Conservation (phyloP, 2,113 vertebrate genomes). For the Trogon surrucura region DNA sequence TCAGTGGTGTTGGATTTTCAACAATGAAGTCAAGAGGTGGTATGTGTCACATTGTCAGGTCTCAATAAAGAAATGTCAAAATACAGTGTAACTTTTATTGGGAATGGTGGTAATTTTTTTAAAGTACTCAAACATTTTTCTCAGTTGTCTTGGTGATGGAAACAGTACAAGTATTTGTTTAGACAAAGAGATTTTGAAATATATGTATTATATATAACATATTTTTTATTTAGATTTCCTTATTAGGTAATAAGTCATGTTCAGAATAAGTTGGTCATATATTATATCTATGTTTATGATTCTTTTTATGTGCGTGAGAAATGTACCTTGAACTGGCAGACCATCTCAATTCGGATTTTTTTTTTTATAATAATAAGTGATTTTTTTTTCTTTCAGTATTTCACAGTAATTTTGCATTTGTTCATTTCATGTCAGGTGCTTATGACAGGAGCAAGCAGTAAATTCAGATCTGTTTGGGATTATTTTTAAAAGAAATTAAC, state of each 20-base stretch:
- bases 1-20: not conserved
- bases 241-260: not conserved
- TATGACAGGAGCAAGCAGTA: not conserved
- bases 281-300: not conserved
- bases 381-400: not conserved
- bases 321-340: not conserved
- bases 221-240: not conserved
- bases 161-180: not conserved
- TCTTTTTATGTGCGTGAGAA: not conserved
- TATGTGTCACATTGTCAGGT: not conserved
- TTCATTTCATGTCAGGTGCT: slow-evolving; percentile 3
- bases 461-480: not conserved
- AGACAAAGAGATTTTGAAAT: not conserved
- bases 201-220: not conserved
- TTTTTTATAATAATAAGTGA: not conserved
- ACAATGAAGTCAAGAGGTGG: not conserved
- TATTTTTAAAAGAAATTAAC: not conserved
- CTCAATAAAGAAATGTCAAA: not conserved
- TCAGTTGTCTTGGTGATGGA: not conserved
- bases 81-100: not conserved
- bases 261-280: not conserved
- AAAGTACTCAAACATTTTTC: not conserved
- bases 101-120: not conserved
- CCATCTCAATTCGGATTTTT: not conserved
- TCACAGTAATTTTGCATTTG: not conserved